phyloP scores from a whole-genome alignment of 2,113 vertebrate species.

The Clarias gariepinus region DNA sequence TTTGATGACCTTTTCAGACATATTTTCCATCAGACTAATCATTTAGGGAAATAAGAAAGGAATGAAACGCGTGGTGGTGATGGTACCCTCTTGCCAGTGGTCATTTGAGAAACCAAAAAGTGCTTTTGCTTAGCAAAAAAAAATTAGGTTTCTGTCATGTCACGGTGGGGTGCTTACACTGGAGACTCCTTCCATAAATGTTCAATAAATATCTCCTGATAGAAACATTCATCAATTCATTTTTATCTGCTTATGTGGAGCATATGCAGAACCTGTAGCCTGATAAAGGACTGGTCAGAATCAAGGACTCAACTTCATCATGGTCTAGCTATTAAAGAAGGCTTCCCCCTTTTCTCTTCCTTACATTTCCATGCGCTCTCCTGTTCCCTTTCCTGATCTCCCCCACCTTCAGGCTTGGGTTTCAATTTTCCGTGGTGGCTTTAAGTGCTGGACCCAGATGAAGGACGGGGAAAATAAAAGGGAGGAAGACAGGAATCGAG shows the following conservation, averaged over 20 bases:
- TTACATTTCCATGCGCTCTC: neutral
- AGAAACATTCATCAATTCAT: neutral
- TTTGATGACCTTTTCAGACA: neutral
- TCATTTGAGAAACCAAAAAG: neutral
- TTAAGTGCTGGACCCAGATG: constrained; percentile 50
- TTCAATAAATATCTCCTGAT: neutral
- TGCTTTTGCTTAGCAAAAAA: neutral
- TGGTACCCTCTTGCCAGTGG: neutral
- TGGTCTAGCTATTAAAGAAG: neutral
- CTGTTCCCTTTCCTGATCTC: neutral
- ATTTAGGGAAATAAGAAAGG: neutral
- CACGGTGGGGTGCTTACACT: neutral
- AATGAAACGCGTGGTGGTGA: neutral
- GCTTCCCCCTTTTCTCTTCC: neutral
- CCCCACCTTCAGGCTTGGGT: constrained; percentile 1
- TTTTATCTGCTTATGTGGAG: neutral
- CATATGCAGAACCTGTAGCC: neutral
- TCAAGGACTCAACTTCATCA: neutral
- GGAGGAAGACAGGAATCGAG: constrained; percentile 44
- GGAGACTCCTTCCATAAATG: neutral
- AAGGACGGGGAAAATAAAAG: constrained; percentile 35
- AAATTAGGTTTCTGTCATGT: neutral
- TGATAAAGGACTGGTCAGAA: neutral
- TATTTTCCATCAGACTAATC: neutral
- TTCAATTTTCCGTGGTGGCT: constrained; percentile 32